phyloP scores from a whole-genome alignment of 2,888 invertebrate genomes.

The Alloscopus bannaensis region DNA sequence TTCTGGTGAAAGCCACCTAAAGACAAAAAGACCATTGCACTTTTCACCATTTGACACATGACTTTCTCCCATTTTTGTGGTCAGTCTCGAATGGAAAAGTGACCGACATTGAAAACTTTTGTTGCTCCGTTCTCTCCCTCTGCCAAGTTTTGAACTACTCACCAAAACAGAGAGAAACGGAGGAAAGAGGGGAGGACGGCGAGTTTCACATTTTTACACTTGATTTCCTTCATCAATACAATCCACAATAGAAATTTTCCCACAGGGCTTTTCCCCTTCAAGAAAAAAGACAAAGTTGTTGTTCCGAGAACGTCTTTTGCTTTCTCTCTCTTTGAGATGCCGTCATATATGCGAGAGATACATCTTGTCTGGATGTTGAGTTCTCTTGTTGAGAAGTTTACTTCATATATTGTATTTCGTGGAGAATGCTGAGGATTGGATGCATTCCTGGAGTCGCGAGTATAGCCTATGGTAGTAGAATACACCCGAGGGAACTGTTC shows the following conservation, averaged over 20 bases:
- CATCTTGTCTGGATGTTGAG: too few relatives aligned
- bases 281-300: neutral
- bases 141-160: too few relatives aligned
- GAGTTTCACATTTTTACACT: constrained; percentile 32
- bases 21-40: too few relatives aligned
- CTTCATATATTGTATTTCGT: too few relatives aligned
- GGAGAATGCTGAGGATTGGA: too few relatives aligned
- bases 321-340: neutral
- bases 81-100: constrained; percentile 12
- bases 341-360: neutral
- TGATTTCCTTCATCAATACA: constrained; percentile 48
- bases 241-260: constrained; percentile 40
- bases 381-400: too few relatives aligned
- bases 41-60: too few relatives aligned
- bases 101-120: constrained; percentile 21
- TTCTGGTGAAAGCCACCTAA: too few relatives aligned
- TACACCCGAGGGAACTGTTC: constrained; percentile 53
- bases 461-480: constrained; percentile 34
- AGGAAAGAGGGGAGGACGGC: neutral
- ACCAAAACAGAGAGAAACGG: too few relatives aligned
- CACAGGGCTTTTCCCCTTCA: constrained; percentile 6
- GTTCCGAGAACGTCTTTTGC: neutral
- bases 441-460: neutral
- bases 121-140: neutral
- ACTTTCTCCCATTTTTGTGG: too few relatives aligned